Evolutionary conservation across 2,797 vertebrate genomes (phyloP), one percentile per base, ranked within the genome.

Genomic region (Chloroceryle inda): DNA sequence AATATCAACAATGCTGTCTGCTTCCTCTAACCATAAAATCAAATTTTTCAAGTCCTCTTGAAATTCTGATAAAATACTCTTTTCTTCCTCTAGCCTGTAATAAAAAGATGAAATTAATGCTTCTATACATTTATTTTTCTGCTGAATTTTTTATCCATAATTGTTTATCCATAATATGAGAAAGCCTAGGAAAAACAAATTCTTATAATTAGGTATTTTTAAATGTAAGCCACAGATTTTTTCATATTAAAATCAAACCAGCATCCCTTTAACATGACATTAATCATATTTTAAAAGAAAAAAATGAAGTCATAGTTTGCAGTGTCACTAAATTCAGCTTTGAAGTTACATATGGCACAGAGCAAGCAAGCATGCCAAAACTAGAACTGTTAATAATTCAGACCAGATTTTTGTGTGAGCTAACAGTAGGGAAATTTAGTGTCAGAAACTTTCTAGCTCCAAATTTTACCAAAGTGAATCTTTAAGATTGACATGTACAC

Each of bases 21-120:
- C 98, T 97, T 98, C 98, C 93, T 99, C 98, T 97, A 99, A 96
- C 99, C 99, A 99, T 85, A 98, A 97, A 97, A 98, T 94, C 97
- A 99, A 98, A 37, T 98, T 99, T 77, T 98, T 98, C 95, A 99
- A 96, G 95, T 99, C 98, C 95, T 98, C 98, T 97, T 99, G 98
- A 89, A 99, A 98, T 96, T 98, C 98, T 29, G 98, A 96, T 6
- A 99, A 97, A 38, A 98, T 97, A 52, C 97, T 98, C 53, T 98
- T 99, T 40, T 98, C 98, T 97, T 99, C 99, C 37, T 98, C 97
- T 81, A 99, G 98, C 94, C 99, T 99, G 96, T 17, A 95, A 87
- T 24, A 87, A 94, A 91, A 71, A 96, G 9, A 10, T 33, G 12
- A 85, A 72, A 94, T 86, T 50, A 91, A 40, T 13, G 1, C 44